Conservation (phyloP, 2,113 vertebrate genomes). For the Leptodactylus fuscus region DNA sequence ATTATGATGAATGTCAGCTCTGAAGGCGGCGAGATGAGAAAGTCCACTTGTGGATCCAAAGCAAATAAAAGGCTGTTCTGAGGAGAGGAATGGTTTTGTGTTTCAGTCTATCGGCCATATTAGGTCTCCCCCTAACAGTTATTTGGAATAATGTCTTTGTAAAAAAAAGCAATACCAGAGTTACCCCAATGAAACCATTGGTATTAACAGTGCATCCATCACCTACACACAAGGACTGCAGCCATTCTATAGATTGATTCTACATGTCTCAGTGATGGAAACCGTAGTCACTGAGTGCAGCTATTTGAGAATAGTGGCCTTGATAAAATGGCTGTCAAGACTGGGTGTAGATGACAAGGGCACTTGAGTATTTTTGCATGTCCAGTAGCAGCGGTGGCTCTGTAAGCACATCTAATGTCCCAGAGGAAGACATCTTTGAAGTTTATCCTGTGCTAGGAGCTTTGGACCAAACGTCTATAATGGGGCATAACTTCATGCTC, state of each 20-base stretch:
- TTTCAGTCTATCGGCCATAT: neutral
- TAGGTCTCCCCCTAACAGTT: neutral
- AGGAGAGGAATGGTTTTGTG: neutral
- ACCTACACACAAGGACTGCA: neutral
- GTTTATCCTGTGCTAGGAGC: slow-evolving; percentile 86
- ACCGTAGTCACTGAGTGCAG: neutral
- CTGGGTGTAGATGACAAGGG: neutral
- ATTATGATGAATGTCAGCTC: neutral
- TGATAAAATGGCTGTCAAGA: slow-evolving; percentile 11
- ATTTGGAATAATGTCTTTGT: slow-evolving; percentile 30
- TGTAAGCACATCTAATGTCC: slow-evolving; percentile 62
- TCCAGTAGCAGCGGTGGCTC: slow-evolving; percentile 66
- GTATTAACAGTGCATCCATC: slow-evolving; percentile 8
- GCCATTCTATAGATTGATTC: neutral
- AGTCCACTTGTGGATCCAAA: slow-evolving; percentile 32
- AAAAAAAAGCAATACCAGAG: slow-evolving; percentile 29
- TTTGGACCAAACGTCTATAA: slow-evolving; percentile 94
- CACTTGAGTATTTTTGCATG: slow-evolving; percentile 64
- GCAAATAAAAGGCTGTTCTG: slow-evolving; percentile 7
- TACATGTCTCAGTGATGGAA: neutral
- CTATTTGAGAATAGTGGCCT: neutral
- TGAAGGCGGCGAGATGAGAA: slow-evolving; percentile 26
- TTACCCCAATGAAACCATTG: slow-evolving; percentile 22
- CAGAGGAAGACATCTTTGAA: slow-evolving; percentile 62
- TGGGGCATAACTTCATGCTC: slow-evolving; percentile 97